These are phyloP conservation scores for Eristalis intricaria DNA, from an alignment of 2,888 invertebrate genomes.

Conservation along the genomic window DNA sequence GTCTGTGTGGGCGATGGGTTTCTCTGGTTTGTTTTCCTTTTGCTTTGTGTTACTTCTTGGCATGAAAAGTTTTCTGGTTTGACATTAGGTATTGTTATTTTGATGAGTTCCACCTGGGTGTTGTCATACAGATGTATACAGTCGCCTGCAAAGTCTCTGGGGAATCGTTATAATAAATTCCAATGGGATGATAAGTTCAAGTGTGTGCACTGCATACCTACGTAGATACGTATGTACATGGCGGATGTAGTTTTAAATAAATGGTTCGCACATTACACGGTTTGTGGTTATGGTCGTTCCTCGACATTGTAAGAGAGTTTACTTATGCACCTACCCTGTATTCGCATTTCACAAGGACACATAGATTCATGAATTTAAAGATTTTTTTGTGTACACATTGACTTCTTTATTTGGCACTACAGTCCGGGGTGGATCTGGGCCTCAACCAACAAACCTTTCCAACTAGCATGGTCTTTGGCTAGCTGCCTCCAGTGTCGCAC, in stretches of 20 bases:
- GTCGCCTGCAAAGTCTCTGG: neutral
- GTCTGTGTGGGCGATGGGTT: neutral
- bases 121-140: neutral
- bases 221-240: neutral
- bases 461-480: no score
- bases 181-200: neutral
- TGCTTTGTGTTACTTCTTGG: neutral
- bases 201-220: neutral
- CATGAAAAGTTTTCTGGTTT: constrained; percentile 1
- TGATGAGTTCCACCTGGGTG: constrained; percentile 1
- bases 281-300: neutral
- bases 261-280: neutral
- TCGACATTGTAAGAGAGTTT: neutral
- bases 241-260: neutral
- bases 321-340: no score
- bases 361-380: no score
- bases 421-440: no score
- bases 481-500: no score
- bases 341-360: no score
- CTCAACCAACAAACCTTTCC: no score
- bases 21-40: neutral
- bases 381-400: no score
- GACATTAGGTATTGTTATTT: constrained; percentile 17
- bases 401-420: no score
- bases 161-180: neutral